Evolutionary conservation across 2,888 invertebrate species (phyloP), one percentile per base, ranked within the genome.

Genomic region (Microplitis deprimator): DNA sequence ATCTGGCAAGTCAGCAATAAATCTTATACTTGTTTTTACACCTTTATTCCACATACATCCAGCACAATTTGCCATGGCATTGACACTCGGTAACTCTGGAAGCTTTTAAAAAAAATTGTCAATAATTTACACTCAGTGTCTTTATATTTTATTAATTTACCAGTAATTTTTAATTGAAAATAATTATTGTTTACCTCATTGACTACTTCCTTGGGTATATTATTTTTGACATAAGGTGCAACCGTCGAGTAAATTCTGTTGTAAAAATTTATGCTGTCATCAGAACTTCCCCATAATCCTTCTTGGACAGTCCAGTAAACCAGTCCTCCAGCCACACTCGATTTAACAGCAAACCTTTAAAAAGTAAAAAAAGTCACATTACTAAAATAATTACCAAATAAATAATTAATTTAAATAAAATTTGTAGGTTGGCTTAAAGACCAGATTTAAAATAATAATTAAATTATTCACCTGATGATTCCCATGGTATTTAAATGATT

Each of bases 261-360:
- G 77, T 90, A 90, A 38, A 90, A 80, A 79, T 88, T 83, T 6
- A 86, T 84, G 8, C 86, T 87, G 17, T 89, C 87, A 67, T 90
- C 89, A 0, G 89, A 82, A 16, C 83, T 86, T 5, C 88, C 89
- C 91, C 91, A 91, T 0, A 90, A 78, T 59, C 90, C 90, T 80
- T 88, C 86, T 50, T 87, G 82, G 61, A 85, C 79, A 5, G 87
- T 89, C 70, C 87, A 88, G 79, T 90, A 90, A 50, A 89, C 79
- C 29, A 87, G 68, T 75, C 89, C 87, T 60, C 90, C 90, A n/a
- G 85, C 87, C 1, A 90, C 70, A 6, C 85, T 84, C 76, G 84
- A 77, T 80, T 90, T 90, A 10, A 88, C 59, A 6, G 84, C 85
- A 76, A 89, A 85, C 77, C 90, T 90, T 78, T 50, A 77, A 39